Evolutionary conservation across 2,113 vertebrate genomes (phyloP).

Genomic region (Chloropsis hardwickii): DNA sequence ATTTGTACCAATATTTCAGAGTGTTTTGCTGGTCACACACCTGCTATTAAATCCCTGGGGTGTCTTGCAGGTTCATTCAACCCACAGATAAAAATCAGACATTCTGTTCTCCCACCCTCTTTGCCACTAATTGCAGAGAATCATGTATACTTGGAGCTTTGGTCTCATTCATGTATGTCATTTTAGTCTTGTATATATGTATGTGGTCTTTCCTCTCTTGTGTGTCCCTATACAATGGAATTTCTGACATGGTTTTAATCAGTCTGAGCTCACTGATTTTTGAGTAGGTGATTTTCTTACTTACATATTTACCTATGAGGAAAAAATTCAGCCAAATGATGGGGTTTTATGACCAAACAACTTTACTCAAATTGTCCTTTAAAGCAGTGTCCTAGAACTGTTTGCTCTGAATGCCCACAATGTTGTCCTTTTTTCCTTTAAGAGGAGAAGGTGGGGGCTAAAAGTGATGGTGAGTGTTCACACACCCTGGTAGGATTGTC

Average conservation of each 20-base stretch:
- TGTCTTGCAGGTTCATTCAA: background rate
- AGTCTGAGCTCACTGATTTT: background rate
- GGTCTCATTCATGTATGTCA: background rate
- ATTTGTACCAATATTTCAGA: background rate
- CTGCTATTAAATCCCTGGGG: background rate
- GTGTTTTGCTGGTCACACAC: background rate
- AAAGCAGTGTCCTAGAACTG: background rate
- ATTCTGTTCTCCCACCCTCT: background rate
- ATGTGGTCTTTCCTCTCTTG: background rate
- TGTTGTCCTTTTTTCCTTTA: accelerated
- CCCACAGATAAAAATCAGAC: background rate
- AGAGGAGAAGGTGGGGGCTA: background rate
- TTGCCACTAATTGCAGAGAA: background rate
- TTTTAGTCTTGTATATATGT: background rate
- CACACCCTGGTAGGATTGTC: background rate
- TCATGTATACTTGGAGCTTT: accelerated
- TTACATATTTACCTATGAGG: background rate
- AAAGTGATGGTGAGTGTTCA: background rate
- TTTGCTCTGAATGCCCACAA: background rate
- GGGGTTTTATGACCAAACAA: background rate
- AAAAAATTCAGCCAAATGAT: background rate
- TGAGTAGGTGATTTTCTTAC: background rate
- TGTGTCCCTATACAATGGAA: background rate
- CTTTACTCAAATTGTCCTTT: background rate
- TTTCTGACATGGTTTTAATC: background rate